phyloP scores from a whole-genome alignment of 2,888 invertebrate species.

The Epinotia demarniana region DNA sequence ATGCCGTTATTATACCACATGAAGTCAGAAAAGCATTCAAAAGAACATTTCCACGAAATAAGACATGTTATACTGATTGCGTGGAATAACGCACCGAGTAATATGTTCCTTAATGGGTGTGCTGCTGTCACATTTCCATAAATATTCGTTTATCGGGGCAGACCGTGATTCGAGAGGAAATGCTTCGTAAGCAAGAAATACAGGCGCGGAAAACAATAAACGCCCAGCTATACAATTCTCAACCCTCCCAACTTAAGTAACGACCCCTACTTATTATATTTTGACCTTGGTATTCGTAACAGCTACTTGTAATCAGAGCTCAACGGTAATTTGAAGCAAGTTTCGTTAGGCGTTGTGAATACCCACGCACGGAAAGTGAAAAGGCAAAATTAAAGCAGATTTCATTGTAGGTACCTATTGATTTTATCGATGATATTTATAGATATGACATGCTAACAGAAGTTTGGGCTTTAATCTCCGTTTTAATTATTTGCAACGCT shows the following conservation, averaged over 20 bases:
- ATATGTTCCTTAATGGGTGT: slow-evolving; percentile 32
- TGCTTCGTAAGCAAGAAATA: slow-evolving; percentile 59
- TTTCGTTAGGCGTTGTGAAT: not conserved
- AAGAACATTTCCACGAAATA: slow-evolving; percentile 34
- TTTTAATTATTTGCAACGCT: not conserved
- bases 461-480: not conserved
- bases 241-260: not conserved
- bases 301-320: not conserved
- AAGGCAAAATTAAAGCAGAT: slow-evolving; percentile 31
- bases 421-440: not conserved
- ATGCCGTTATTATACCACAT: not conserved
- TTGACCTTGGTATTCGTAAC: not conserved
- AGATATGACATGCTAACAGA: not conserved
- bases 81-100: slow-evolving; percentile 35
- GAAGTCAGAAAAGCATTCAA: slow-evolving; percentile 17
- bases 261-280: not conserved
- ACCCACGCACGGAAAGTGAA: slow-evolving; percentile 21
- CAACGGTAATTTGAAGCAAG: not conserved
- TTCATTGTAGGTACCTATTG: slow-evolving; percentile 2
- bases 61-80: slow-evolving; percentile 39
- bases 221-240: slow-evolving; percentile 12
- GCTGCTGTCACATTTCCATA: slow-evolving; percentile 69
- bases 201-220: slow-evolving; percentile 54
- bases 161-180: slow-evolving; percentile 68
- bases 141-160: slow-evolving; percentile 75